Conservation (phyloP, 1,140 invertebrate genomes). For the Drosophila littoralis region DNA sequence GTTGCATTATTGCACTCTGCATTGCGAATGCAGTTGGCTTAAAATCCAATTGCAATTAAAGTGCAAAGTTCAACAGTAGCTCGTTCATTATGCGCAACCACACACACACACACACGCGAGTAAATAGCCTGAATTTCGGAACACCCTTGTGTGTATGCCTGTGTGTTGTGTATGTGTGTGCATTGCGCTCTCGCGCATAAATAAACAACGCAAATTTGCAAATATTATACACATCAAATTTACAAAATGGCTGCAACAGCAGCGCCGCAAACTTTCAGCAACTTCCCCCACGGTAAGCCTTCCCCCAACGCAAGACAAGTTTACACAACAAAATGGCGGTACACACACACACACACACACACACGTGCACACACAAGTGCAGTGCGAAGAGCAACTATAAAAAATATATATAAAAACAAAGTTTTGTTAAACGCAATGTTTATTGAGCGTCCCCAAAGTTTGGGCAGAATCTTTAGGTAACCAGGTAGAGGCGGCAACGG, state of each 20-base stretch:
- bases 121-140: slow-evolving; percentile 35
- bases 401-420: slow-evolving; percentile 62
- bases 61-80: slow-evolving; percentile 71
- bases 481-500: slow-evolving; percentile 33
- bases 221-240: slow-evolving; percentile 80
- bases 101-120: slow-evolving; percentile 12
- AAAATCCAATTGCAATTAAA: slow-evolving; percentile 76
- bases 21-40: slow-evolving; percentile 50
- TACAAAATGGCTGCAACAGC: slow-evolving; percentile 72
- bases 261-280: slow-evolving; percentile 47
- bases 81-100: slow-evolving; percentile 67
- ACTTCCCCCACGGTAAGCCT: background rate
- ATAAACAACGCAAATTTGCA: slow-evolving; percentile 80
- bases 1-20: background rate
- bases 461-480: slow-evolving; percentile 52
- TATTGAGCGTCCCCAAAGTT: slow-evolving; percentile 70
- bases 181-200: slow-evolving; percentile 70
- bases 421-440: slow-evolving; percentile 73
- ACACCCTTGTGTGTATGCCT: slow-evolving; percentile 15
- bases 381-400: slow-evolving; percentile 61
- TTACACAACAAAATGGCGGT: slow-evolving; percentile 78
- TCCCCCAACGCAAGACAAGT: slow-evolving; percentile 45
- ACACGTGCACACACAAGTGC: slow-evolving; percentile 42
- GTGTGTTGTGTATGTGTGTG: slow-evolving; percentile 41
- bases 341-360: slow-evolving; percentile 39